Evolutionary conservation across 2,888 invertebrate species (phyloP).

Genomic region (Pammene fasciana): DNA sequence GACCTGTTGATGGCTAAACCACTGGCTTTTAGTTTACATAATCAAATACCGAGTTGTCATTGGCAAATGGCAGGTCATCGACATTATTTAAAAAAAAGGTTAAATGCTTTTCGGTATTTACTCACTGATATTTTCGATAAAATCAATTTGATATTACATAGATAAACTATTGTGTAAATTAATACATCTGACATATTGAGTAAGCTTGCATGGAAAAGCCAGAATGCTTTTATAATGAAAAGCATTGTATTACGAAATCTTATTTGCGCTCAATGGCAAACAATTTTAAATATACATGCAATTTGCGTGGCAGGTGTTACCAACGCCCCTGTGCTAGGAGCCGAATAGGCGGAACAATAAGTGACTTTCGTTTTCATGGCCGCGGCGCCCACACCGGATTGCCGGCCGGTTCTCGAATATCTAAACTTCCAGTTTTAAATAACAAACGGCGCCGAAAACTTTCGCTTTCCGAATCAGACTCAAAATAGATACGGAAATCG

Average conservation of each 20-base stretch:
- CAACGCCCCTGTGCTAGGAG: conserved; percentile 51
- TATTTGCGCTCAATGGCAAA: conserved; percentile 47
- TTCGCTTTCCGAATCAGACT: conserved; percentile 55
- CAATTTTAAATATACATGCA: conserved; percentile 54
- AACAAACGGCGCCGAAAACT: conserved; percentile 47
- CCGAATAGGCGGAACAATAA: conserved; percentile 51
- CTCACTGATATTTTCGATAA: not conserved
- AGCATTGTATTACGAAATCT: too few species aligned
- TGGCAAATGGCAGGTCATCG: conserved; percentile 53
- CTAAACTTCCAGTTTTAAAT: conserved; percentile 32
- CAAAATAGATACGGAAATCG: conserved; percentile 47
- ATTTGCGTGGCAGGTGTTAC: conserved; percentile 62
- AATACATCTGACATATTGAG: too few species aligned
- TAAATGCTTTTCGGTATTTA: conserved; percentile 13
- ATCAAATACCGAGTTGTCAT: conserved; percentile 55
- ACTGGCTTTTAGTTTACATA: conserved; percentile 55
- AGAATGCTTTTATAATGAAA: too few species aligned
- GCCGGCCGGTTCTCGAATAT: conserved; percentile 22
- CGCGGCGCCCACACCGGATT: conserved; percentile 40
- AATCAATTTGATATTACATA: not conserved
- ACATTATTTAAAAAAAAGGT: conserved; percentile 46
- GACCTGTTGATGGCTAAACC: conserved; percentile 70
- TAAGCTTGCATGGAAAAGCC: too few species aligned
- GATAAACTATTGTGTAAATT: too few species aligned
- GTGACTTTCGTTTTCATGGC: conserved; percentile 65